These are phyloP conservation scores for Archips xylosteana DNA, from an alignment of 2,888 invertebrate genomes.

Conservation along the genomic window DNA sequence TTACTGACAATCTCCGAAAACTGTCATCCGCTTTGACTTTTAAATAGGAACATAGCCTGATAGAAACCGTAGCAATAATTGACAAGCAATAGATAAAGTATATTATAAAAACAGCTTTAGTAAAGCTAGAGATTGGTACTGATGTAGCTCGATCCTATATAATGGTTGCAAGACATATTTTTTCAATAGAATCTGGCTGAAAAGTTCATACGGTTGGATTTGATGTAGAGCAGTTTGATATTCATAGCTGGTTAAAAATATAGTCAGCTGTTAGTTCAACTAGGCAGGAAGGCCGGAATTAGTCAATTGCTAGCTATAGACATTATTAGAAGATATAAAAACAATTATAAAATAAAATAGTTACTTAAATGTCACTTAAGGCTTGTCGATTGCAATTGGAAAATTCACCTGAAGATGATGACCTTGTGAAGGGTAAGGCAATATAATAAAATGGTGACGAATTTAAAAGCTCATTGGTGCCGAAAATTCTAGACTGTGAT, in stretches of 20 bases:
- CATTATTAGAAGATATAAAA: conserved; percentile 71
- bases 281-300: conserved; percentile 77
- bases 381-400: conserved; percentile 71
- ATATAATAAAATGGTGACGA: conserved; percentile 72
- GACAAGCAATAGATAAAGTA: conserved; percentile 79
- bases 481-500: conserved; percentile 85
- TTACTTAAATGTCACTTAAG: conserved; percentile 65
- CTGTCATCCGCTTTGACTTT: conserved; percentile 41
- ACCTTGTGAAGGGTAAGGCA: conserved; percentile 64
- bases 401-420: conserved; percentile 57
- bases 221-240: conserved; percentile 67
- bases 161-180: conserved; percentile 75
- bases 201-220: conserved; percentile 60
- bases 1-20: not conserved
- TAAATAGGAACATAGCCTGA: conserved; percentile 62
- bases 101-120: conserved; percentile 75
- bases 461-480: conserved; percentile 84
- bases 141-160: conserved; percentile 74
- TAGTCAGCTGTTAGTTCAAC: conserved; percentile 75
- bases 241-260: conserved; percentile 70
- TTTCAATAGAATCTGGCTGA: conserved; percentile 76
- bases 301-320: conserved; percentile 85
- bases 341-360: conserved; percentile 67
- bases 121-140: conserved; percentile 82
- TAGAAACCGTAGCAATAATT: conserved; percentile 80